These are phyloP conservation scores for Polia nebulosa DNA, from an alignment of 2,888 invertebrate species.

Conservation along the genomic window DNA sequence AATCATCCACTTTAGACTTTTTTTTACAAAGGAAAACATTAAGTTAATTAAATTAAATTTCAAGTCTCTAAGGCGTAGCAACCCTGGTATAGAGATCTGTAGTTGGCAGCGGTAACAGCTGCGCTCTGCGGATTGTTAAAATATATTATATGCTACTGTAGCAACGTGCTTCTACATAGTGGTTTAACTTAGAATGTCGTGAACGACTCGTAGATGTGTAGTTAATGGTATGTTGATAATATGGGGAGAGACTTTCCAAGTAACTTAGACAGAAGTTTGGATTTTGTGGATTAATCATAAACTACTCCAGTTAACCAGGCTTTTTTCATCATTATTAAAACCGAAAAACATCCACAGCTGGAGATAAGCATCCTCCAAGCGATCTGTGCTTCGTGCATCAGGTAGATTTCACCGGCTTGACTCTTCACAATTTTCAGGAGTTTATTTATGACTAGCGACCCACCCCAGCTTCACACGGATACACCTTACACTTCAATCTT, in stretches of 20 bases:
- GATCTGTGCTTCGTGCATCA: neutral
- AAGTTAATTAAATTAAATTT: constrained; percentile 37
- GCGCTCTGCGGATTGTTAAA: constrained; percentile 66
- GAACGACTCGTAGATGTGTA: constrained; percentile 29
- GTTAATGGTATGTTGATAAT: constrained; percentile 10
- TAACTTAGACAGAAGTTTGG: neutral
- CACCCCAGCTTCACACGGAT: too few relatives aligned
- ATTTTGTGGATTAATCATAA: neutral
- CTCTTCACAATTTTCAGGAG: too few relatives aligned
- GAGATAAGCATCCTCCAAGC: neutral
- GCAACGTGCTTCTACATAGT: constrained; percentile 38
- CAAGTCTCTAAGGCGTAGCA: constrained; percentile 29
- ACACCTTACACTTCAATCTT: too few relatives aligned
- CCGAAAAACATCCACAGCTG: neutral
- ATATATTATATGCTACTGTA: constrained; percentile 58
- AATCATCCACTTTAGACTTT: neutral
- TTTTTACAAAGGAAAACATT: constrained; percentile 17
- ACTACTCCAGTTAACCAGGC: neutral
- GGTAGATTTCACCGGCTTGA: too few relatives aligned
- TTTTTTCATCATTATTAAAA: neutral
- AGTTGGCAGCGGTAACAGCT: constrained; percentile 63
- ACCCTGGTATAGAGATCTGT: constrained; percentile 53
- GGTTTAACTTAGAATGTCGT: constrained; percentile 42
- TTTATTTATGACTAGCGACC: too few relatives aligned
- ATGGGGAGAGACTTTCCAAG: neutral